Base-by-base conservation (phyloP, 92 coral and sea anemone genomes). In the Heteractis magnifica region DNA sequence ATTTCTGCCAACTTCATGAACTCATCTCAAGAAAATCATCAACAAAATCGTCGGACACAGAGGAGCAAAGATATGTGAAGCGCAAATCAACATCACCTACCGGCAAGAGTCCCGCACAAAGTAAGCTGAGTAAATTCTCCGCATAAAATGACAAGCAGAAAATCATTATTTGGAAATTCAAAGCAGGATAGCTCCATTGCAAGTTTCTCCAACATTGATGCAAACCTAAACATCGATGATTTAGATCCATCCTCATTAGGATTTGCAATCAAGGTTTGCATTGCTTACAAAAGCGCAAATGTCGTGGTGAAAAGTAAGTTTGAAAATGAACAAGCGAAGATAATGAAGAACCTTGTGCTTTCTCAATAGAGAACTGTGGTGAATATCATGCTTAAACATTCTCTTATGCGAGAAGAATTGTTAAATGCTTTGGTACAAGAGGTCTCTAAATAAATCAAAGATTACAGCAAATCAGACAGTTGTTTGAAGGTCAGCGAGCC, bases 391-490 rank as follows among this genome's bases (percentile, higher is more conserved):
- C 44, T 34, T 34, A 55, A 55, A 8, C 59, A 55, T 1, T 55
- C 59, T 3, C 71, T 89, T 14, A 62, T 20, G 73, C 53, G 59
- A 13, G 73, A 56, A 16, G 59, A 55, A 55, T 55, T 55, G 59
- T 55, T 55, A 55, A 55, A 55, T 55, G 11, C 59, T 13, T 79
- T 90, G 41, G 70, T 56, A 56, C 19, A 72, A 10, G 72, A 82
- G 56, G 83, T 86, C 34, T 81, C 19, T 8, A 64, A 49, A 26
- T 81, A 86, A 71, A 64, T 79, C 41, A 64, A 81, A 71, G 60
- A 80, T 49, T 89, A 80, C 77, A 49, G 89, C 56, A 81, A 81
- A 23, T 75, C 81, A 14, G 89, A 85, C 65, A 89, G 87, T 65
- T 75, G 77, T 52, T 70, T 89, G 19, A 82, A 89, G 65, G 21